Evolutionary conservation across 2,113 vertebrate species (phyloP).

Genomic region (Callospermophilus lateralis): DNA sequence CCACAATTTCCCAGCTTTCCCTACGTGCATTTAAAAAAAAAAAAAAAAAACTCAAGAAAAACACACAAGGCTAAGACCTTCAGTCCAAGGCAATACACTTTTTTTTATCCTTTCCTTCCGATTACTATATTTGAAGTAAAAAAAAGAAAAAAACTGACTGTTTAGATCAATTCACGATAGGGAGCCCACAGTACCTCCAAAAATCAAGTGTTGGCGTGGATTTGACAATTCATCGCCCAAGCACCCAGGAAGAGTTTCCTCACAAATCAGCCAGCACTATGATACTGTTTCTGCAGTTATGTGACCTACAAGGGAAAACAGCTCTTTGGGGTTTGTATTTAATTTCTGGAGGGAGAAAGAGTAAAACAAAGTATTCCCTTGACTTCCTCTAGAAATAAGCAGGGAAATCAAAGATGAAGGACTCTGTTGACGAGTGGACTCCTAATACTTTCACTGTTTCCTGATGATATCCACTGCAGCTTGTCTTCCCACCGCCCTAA

Average conservation of each 20-base stretch:
- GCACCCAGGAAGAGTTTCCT: not conserved
- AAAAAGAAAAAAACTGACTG: not conserved
- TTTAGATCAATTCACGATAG: slow-evolving; percentile 50
- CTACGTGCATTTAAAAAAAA: fast-evolving
- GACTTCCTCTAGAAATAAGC: slow-evolving; percentile 39
- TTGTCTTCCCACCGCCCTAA: not conserved
- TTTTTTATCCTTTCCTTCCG: not conserved
- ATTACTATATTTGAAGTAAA: not conserved
- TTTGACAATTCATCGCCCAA: not conserved
- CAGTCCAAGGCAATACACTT: not conserved
- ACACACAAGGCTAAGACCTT: not conserved
- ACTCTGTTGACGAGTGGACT: not conserved
- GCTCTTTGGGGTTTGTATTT: slow-evolving; percentile 17
- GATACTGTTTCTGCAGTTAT: not conserved
- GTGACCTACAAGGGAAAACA: not conserved
- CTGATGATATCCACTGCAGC: not conserved
- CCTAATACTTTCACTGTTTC: not conserved
- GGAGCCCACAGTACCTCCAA: not conserved
- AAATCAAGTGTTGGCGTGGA: not conserved
- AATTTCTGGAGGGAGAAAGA: slow-evolving; percentile 32
- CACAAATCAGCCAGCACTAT: not conserved
- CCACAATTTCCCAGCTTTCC: not conserved
- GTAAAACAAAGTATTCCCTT: not conserved
- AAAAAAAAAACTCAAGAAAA: not conserved
- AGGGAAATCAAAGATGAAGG: not conserved